Evolutionary conservation across 2,888 invertebrate genomes (phyloP).

Genomic region (Polydrusus tereticollis): DNA sequence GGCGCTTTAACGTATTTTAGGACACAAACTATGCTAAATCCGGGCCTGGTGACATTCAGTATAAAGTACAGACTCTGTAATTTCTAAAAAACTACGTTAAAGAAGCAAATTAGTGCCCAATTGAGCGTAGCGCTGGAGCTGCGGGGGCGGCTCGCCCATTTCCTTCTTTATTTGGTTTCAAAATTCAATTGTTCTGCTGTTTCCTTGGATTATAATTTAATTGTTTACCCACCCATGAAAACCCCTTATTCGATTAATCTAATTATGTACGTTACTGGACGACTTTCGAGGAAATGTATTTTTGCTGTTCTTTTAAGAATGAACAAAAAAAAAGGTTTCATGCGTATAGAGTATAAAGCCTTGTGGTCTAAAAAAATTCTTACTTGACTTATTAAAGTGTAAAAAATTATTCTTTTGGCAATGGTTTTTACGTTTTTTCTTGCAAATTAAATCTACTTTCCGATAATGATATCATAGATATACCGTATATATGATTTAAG

Average conservation of each 20-base stretch:
- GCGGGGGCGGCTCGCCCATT: conserved; percentile 26
- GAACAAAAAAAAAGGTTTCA: neutral
- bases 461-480: too few relatives aligned
- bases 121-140: conserved; percentile 20
- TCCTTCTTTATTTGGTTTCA: conserved; percentile 26
- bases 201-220: conserved; percentile 23
- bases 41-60: too few relatives aligned
- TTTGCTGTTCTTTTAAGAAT: neutral
- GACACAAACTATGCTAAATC: too few relatives aligned
- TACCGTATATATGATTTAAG: too few relatives aligned
- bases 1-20: too few relatives aligned
- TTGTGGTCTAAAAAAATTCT: too few relatives aligned
- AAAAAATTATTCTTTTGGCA: too few relatives aligned
- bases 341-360: too few relatives aligned
- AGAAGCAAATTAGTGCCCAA: conserved; percentile 29
- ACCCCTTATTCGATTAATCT: neutral
- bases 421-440: too few relatives aligned
- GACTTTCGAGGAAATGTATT: neutral
- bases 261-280: neutral
- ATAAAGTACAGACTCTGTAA: neutral
- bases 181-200: conserved; percentile 15
- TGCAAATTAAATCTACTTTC: too few relatives aligned
- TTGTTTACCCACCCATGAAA: conserved; percentile 8
- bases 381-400: too few relatives aligned
- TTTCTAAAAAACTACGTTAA: conserved; percentile 19